Conservation (phyloP, 2,113 vertebrate species). For the Melanotaenia duboulayi region DNA sequence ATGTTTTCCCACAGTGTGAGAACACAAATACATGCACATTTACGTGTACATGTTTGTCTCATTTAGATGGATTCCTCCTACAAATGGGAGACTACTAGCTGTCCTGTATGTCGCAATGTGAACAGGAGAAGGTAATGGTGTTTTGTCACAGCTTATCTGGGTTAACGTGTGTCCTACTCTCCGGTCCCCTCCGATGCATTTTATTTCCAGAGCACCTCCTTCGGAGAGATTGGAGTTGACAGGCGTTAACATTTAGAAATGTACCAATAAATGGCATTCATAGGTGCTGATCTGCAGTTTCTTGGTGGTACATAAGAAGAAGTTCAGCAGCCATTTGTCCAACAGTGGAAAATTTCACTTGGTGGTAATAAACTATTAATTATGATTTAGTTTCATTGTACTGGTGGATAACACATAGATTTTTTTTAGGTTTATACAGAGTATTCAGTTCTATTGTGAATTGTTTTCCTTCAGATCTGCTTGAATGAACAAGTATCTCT, state of each 20-base stretch:
- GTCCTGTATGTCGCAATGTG: constrained; percentile 67
- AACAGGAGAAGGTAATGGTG: constrained; percentile 80
- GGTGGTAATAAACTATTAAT: constrained; percentile 48
- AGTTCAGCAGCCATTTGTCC: constrained; percentile 14
- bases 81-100: constrained; percentile 66
- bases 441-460: constrained; percentile 43
- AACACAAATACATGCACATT: not conserved
- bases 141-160: constrained; percentile 87
- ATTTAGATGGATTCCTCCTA: constrained; percentile 74
- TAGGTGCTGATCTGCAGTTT: constrained; percentile 78
- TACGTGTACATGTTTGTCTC: constrained; percentile 35
- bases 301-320: constrained; percentile 57
- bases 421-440: constrained; percentile 26
- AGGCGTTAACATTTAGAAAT: constrained; percentile 91
- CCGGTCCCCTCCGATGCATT: constrained; percentile 79
- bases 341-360: constrained; percentile 34
- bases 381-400: constrained; percentile 33
- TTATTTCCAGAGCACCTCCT: constrained; percentile 84
- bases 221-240: constrained; percentile 88
- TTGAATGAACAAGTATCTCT: constrained; percentile 56
- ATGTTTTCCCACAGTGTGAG: constrained; percentile 21
- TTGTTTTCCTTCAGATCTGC: constrained; percentile 53
- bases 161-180: constrained; percentile 80
- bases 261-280: constrained; percentile 85
- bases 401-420: constrained; percentile 1